Evolutionary conservation across 2,113 vertebrate genomes (phyloP).

Genomic region (Nyctibius bracteatus): DNA sequence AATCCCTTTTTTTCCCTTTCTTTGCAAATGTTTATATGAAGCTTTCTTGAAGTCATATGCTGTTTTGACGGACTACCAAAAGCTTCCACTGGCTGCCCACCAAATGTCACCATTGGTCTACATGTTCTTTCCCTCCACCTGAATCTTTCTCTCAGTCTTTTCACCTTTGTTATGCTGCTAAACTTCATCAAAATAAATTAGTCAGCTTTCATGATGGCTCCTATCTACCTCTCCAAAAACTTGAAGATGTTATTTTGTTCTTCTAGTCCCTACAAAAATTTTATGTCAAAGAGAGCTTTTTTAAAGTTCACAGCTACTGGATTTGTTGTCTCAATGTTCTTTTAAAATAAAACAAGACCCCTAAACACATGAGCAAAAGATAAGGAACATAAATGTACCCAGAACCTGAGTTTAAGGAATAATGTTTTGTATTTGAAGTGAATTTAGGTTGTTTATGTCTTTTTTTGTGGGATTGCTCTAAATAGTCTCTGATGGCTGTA

Average conservation of each 20-base stretch:
- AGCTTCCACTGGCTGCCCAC: background rate
- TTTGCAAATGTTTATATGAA: background rate
- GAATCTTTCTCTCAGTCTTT: background rate
- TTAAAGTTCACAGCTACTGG: background rate
- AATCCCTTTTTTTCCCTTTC: background rate
- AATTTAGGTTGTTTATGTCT: background rate
- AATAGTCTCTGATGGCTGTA: background rate
- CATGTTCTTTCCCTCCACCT: background rate
- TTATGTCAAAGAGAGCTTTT: background rate
- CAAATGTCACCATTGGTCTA: background rate
- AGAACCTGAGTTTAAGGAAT: background rate
- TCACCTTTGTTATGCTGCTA: background rate
- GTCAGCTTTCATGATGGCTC: background rate
- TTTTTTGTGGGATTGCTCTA: background rate
- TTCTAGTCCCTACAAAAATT: background rate
- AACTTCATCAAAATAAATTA: background rate
- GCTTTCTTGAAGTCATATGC: background rate
- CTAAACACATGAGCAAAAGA: background rate
- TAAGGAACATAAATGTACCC: background rate
- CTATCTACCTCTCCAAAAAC: background rate
- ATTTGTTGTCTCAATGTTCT: background rate
- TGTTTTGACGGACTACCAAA: background rate
- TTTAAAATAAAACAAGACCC: background rate
- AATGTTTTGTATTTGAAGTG: background rate
- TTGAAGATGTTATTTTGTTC: background rate